Evolutionary conservation across 1,140 invertebrate species (phyloP).

Genomic region (Gryllus bimaculatus): DNA sequence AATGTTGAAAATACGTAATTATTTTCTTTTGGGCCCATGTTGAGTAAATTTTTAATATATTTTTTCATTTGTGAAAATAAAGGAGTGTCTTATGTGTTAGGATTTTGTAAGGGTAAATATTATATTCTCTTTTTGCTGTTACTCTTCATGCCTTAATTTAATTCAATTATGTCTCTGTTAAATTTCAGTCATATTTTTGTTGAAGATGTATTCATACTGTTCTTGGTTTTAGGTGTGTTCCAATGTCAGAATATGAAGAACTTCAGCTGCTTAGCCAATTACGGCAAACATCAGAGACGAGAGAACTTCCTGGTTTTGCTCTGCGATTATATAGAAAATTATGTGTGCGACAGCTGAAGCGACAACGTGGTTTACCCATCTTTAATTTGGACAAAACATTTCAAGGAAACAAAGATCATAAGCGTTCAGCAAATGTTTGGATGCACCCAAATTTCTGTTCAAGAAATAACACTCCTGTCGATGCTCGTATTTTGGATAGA

Average conservation of each 20-base stretch:
- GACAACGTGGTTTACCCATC: conserved; percentile 43
- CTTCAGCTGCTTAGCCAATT: conserved; percentile 41
- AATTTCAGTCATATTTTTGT: too few species aligned
- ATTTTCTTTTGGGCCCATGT: too few species aligned
- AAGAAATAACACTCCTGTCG: conserved; percentile 4
- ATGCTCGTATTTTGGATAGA: conserved; percentile 28
- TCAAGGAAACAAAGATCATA: not conserved
- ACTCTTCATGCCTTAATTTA: too few species aligned
- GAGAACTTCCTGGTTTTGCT: conserved; percentile 34
- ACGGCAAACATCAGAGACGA: conserved; percentile 32
- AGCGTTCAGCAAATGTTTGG: conserved; percentile 5
- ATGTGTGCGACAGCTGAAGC: conserved; percentile 45
- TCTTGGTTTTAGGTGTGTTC: conserved; percentile 28
- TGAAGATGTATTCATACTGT: too few species aligned
- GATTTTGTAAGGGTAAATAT: too few species aligned
- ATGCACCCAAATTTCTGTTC: not conserved
- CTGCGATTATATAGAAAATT: conserved; percentile 48
- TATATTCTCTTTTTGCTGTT: too few species aligned
- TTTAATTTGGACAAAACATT: conserved; percentile 45
- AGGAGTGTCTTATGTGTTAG: too few species aligned
- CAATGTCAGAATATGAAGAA: conserved; percentile 49
- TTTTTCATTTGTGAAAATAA: too few species aligned
- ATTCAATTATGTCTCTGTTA: too few species aligned
- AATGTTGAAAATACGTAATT: too few species aligned
- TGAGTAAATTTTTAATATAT: too few species aligned